A percentile compares a stretch with the other conserved stretches of the same genome.
These are phyloP conservation scores for Papilio xuthus DNA, from an alignment of 1,140 invertebrate genomes.

Conservation along the genomic window DNA sequence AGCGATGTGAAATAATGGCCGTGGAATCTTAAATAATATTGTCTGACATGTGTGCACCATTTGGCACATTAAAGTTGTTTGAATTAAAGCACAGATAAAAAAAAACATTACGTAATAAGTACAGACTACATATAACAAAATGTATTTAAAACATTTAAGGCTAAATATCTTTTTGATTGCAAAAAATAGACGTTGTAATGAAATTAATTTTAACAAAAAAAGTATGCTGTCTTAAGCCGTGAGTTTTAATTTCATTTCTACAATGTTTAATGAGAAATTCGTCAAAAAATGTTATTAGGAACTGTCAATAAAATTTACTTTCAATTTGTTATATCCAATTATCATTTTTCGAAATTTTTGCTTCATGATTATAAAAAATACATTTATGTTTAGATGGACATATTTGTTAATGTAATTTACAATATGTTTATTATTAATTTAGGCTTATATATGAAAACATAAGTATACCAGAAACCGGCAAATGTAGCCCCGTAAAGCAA, in stretches of 20 bases:
- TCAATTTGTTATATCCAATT: too few relatives aligned
- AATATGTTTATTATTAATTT: neutral
- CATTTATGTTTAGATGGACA: neutral
- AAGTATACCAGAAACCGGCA: constrained; percentile 40
- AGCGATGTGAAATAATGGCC: constrained; percentile 16
- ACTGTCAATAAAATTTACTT: too few relatives aligned
- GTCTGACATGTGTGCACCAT: constrained; percentile 38
- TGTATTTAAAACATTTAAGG: neutral
- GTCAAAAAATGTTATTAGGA: too few relatives aligned
- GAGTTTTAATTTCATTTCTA: too few relatives aligned
- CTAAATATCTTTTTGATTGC: too few relatives aligned
- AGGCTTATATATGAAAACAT: constrained; percentile 3
- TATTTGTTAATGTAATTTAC: neutral
- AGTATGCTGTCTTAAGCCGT: too few relatives aligned
- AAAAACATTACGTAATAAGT: neutral
- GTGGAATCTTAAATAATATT: constrained; percentile 21
- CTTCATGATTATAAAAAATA: too few relatives aligned
- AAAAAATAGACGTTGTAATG: too few relatives aligned
- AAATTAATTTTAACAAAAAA: too few relatives aligned
- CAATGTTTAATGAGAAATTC: too few relatives aligned
- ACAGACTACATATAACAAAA: neutral
- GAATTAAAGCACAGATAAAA: constrained; percentile 10
- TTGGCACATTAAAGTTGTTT: constrained; percentile 6
- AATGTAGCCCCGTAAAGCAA: constrained; percentile 38
- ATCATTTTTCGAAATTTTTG: too few relatives aligned